These are phyloP conservation scores for Cydia splendana DNA, from an alignment of 1,140 invertebrate genomes.

Conservation along the genomic window DNA sequence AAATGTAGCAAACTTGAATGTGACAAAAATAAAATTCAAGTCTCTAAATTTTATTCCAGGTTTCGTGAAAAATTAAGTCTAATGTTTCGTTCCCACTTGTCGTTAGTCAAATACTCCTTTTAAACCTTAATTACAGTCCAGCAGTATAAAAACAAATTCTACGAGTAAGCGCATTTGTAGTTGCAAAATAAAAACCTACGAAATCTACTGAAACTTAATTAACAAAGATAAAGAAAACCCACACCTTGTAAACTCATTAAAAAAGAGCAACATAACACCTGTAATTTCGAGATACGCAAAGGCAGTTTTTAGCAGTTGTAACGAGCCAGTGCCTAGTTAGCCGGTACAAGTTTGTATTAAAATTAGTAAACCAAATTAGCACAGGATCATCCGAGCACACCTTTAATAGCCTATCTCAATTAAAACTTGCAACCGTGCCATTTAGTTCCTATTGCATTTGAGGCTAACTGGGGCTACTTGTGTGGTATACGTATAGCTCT, in stretches of 20 bases:
- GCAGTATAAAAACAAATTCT: background rate
- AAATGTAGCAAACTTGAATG: too few species aligned
- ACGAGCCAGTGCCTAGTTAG: background rate
- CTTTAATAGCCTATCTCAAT: conserved; percentile 13
- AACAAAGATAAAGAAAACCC: background rate
- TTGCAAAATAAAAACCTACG: background rate
- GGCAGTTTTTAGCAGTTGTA: conserved; percentile 2
- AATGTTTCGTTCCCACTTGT: too few species aligned
- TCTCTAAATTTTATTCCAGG: too few species aligned
- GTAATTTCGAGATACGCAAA: background rate
- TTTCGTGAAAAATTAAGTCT: too few species aligned
- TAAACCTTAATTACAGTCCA: background rate
- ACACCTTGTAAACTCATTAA: background rate
- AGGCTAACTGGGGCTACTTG: conserved; percentile 5
- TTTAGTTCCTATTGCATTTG: conserved; percentile 13
- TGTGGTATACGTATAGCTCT: background rate
- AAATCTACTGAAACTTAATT: conserved; percentile 1
- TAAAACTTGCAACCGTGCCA: background rate
- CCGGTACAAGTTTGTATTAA: background rate
- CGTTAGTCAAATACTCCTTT: too few species aligned
- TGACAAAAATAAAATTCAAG: too few species aligned
- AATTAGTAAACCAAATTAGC: conserved; percentile 8
- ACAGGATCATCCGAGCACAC: background rate
- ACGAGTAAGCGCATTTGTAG: background rate
- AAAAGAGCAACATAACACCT: background rate